phyloP scores from a whole-genome alignment of 2,113 vertebrate genomes.

The Henicopernis longicauda region DNA sequence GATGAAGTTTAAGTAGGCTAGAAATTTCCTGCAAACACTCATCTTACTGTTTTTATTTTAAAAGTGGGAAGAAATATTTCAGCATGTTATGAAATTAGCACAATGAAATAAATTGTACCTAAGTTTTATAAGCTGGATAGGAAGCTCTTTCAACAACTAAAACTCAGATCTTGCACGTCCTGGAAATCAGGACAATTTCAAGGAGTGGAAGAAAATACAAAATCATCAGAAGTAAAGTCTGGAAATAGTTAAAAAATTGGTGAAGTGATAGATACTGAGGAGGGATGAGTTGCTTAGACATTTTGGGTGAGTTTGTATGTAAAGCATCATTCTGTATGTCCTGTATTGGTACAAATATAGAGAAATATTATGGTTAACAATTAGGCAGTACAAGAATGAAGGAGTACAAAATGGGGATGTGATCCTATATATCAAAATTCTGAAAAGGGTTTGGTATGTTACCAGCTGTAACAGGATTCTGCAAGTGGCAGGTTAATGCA shows the following conservation, averaged over 20 bases:
- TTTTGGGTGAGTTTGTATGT: neutral
- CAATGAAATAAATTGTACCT: neutral
- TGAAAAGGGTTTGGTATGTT: neutral
- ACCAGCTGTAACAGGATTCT: neutral
- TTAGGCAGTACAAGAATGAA: neutral
- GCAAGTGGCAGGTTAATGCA: neutral
- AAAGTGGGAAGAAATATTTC: neutral
- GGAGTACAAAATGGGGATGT: neutral
- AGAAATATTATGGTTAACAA: neutral
- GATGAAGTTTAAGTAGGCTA: neutral
- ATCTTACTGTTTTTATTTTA: neutral
- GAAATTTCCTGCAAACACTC: neutral
- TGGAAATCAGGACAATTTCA: neutral
- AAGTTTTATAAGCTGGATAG: neutral
- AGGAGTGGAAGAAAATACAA: neutral
- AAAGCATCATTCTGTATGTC: neutral
- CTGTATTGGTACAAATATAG: neutral
- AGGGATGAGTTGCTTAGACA: neutral
- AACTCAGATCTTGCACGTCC: neutral
- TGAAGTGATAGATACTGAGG: neutral
- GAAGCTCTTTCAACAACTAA: neutral
- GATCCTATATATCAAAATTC: neutral
- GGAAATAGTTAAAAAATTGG: neutral
- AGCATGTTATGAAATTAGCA: neutral
- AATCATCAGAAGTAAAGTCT: neutral